Conservation (phyloP, 2,888 invertebrate species). For the Latheticus oryzae region DNA sequence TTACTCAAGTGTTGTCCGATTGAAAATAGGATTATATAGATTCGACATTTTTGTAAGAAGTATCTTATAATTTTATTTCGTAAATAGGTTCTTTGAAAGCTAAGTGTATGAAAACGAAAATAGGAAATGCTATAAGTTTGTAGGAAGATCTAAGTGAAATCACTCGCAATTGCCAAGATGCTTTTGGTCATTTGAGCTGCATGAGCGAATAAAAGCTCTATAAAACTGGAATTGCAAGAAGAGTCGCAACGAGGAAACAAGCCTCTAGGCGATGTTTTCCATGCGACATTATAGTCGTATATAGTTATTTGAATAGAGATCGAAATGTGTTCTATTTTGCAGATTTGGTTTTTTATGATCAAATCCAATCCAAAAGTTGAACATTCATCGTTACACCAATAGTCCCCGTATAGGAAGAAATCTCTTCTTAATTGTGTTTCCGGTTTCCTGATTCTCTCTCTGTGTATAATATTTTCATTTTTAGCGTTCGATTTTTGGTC, state of each 20-base stretch:
- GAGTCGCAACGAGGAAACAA: conserved; percentile 1
- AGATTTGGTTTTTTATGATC: conserved; percentile 18
- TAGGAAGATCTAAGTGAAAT: too few species aligned
- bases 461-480: conserved; percentile 8
- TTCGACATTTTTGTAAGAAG: too few species aligned
- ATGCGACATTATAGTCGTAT: conserved; percentile 10
- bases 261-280: conserved; percentile 7
- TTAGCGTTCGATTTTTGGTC: conserved; percentile 2
- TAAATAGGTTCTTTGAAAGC: too few species aligned
- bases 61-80: too few species aligned
- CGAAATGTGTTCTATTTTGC: conserved; percentile 4
- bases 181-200: neutral
- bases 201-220: conserved; percentile 3
- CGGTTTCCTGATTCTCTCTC: conserved; percentile 1
- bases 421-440: conserved; percentile 15
- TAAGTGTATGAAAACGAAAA: too few species aligned
- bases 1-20: too few species aligned
- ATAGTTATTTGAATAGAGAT: conserved; percentile 4
- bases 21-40: too few species aligned
- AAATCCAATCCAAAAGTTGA: conserved; percentile 29
- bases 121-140: too few species aligned
- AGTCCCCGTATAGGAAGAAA: conserved; percentile 9
- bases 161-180: too few species aligned
- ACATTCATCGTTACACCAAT: conserved; percentile 17
- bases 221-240: conserved; percentile 4